phyloP scores from a whole-genome alignment of 2,888 invertebrate species.

The Ditula angustiorana region DNA sequence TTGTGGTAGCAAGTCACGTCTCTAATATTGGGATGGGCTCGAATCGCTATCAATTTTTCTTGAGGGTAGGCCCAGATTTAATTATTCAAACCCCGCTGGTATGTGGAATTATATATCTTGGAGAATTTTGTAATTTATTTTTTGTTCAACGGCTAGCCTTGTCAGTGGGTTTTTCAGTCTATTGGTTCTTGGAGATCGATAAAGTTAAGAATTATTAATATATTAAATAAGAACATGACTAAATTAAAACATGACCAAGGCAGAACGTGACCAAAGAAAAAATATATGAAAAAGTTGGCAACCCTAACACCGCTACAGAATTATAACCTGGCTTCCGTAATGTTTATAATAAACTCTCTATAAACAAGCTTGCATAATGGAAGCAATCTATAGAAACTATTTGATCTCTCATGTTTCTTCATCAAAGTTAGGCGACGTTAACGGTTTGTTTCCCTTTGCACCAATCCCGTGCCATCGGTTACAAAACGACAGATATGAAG shows the following conservation, averaged over 20 bases:
- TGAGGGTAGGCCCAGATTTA: conserved; percentile 67
- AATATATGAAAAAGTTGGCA: no score
- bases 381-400: conserved; percentile 35
- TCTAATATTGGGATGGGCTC: conserved; percentile 75
- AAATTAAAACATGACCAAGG: no score
- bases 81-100: conserved; percentile 64
- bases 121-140: conserved; percentile 29
- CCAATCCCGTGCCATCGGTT: neutral
- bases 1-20: conserved; percentile 64
- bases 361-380: conserved; percentile 33
- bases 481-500: neutral
- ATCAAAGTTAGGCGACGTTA: conserved; percentile 34
- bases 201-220: no score
- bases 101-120: conserved; percentile 38
- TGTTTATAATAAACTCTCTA: conserved; percentile 13
- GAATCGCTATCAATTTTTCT: conserved; percentile 78
- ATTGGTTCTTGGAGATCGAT: no score
- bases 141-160: neutral
- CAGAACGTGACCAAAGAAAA: no score
- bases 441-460: neutral
- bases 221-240: no score
- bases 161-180: neutral
- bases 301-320: no score
- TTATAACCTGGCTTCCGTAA: neutral
- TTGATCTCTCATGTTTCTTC: conserved; percentile 39